Base-by-base conservation (phyloP, 2,797 vertebrate genomes). In the Iguana delicatissima region DNA sequence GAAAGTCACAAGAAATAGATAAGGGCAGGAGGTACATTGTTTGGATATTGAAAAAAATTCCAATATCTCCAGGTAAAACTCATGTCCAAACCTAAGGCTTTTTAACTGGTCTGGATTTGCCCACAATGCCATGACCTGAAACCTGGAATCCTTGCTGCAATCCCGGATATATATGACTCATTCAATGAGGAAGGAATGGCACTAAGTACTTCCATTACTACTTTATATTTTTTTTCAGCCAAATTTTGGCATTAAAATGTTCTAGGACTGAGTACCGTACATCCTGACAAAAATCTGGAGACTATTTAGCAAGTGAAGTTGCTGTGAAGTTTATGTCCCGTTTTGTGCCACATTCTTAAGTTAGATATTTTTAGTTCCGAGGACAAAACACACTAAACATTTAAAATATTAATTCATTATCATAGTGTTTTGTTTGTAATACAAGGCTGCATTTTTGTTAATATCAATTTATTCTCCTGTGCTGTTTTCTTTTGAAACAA, bases 331-430 rank as follows among this genome's bases (percentile, higher is more conserved):
- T 62, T 84, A 57, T 24, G 69, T 85, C 55, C 46, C 57, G 69
- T 32, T 89, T n/a, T 89, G n/a, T 50, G 26, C 42, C 22, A 57
- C 62, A 32, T 85, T 55, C 81, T 77, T 55, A 79, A 42, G n/a
- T 35, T 84, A 84, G 32, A 18, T 89, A 16, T 67, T 85, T 55
- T 42, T 55, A 69, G 35, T 62, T 84, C 24, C 69, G 35, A 35
- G 42, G 29, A 46, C 16, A 26, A 76, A 59, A 22, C 24, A 16
- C 12, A 35, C 52, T 89, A 80, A 3, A 81, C 55, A 42, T 46
- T 83, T 18, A 80, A 91, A 84, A 26, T 64, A 85, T 73, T 55
- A 62, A 82, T 82, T 74, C 20, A 81, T 50, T 62, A 26, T 84
- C 6, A 1, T 18, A 18, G 32, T 69, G 32, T 74, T 0, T 10